A percentile compares a stretch with the other conserved stretches of the same genome.
These are phyloP conservation scores for Deroplatys truncata DNA, from an alignment of 2,888 invertebrate species.

Conservation along the genomic window DNA sequence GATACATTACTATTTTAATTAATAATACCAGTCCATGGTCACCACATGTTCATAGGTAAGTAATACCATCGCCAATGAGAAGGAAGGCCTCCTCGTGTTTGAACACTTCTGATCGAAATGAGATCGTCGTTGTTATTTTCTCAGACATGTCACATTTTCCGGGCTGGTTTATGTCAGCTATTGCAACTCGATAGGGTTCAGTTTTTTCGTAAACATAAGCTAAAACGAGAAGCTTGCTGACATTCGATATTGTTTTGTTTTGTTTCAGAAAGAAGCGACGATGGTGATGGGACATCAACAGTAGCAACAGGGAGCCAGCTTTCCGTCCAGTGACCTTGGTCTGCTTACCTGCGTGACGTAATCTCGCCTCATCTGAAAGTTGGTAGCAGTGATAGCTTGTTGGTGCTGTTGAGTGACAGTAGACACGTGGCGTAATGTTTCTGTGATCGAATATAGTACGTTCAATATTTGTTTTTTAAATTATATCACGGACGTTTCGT, in stretches of 20 bases:
- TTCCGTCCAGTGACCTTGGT: not conserved
- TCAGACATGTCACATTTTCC: not conserved
- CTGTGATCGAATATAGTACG: not conserved
- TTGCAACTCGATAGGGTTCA: not conserved
- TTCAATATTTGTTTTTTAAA: not conserved
- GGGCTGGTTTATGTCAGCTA: not conserved
- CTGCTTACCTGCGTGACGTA: not conserved
- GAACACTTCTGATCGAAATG: not conserved
- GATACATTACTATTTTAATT: too few relatives aligned
- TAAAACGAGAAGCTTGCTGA: not conserved
- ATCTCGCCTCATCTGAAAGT: not conserved
- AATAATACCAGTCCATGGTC: too few relatives aligned
- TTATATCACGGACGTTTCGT: not conserved
- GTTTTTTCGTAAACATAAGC: not conserved
- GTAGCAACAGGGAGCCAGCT: not conserved
- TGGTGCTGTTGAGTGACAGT: not conserved
- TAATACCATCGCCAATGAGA: not conserved
- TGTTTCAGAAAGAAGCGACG: not conserved
- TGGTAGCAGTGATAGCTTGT: not conserved
- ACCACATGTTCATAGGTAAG: not conserved
- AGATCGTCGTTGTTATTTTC: not conserved
- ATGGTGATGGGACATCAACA: not conserved
- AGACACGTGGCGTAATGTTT: not conserved
- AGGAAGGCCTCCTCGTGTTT: not conserved
- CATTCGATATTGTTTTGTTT: not conserved